Conservation (phyloP, 2,888 invertebrate species). For the Cheilosia soror region DNA sequence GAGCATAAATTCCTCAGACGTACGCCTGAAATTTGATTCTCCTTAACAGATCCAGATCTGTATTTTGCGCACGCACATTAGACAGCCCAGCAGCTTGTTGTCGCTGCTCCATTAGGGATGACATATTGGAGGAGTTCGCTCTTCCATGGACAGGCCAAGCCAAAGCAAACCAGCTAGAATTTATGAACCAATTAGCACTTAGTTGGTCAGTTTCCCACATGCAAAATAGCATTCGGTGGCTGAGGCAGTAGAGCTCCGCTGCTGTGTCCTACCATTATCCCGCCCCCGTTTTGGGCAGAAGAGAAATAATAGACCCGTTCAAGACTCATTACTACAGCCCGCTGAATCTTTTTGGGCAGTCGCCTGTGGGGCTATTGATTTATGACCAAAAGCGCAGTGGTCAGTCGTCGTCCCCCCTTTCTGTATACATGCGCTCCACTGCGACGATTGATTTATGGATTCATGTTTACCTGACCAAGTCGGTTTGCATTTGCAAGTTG, state of each 20-base stretch:
- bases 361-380: constrained; percentile 42
- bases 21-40: constrained; percentile 51
- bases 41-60: constrained; percentile 35
- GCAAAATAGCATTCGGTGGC: constrained; percentile 40
- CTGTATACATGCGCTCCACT: not conserved
- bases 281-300: constrained; percentile 46
- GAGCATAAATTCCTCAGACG: constrained; percentile 35
- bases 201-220: constrained; percentile 43
- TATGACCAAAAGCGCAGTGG: constrained; percentile 30
- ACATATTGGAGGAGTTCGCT: constrained; percentile 8
- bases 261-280: constrained; percentile 17
- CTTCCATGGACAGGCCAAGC: not conserved
- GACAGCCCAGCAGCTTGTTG: constrained; percentile 15
- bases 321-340: constrained; percentile 25
- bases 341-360: constrained; percentile 44
- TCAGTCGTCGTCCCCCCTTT: constrained; percentile 23
- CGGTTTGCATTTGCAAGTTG: constrained; percentile 41
- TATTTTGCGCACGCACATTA: constrained; percentile 39
- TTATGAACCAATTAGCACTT: constrained; percentile 61
- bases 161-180: constrained; percentile 23
- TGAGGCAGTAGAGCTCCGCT: constrained; percentile 12
- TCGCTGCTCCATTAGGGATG: constrained; percentile 29
- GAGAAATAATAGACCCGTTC: constrained; percentile 45
- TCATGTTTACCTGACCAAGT: constrained; percentile 17
- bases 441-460: constrained; percentile 46